Percentiles rank a stretch among this genome's conserved stretches.
Evolutionary conservation across 1,140 invertebrate species (phyloP).

Genomic region (Neoseiulus cucumeris): DNA sequence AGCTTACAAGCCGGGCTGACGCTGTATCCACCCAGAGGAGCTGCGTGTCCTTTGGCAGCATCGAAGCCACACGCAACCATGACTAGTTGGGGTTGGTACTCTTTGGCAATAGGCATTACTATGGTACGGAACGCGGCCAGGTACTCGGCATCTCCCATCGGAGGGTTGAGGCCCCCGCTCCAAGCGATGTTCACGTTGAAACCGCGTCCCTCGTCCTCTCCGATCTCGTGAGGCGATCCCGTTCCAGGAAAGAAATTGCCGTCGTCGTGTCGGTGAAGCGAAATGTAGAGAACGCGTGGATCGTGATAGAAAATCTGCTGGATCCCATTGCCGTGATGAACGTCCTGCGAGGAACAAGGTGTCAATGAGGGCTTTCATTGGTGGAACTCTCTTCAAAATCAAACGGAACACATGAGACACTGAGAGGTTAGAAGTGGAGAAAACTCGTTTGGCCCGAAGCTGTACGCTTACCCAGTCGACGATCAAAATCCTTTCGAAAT

Average conservation of each 20-base stretch:
- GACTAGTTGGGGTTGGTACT: constrained; percentile 82
- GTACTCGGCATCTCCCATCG: constrained; percentile 92
- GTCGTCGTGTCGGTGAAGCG: constrained; percentile 95
- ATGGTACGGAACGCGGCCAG: constrained; percentile 79
- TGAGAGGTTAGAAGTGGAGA: too few species aligned
- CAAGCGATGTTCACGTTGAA: constrained; percentile 94
- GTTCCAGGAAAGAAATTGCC: constrained; percentile 99
- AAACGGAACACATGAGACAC: too few species aligned
- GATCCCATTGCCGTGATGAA: constrained; percentile 97
- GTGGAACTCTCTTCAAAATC: too few species aligned
- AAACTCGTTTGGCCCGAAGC: too few species aligned
- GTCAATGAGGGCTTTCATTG: too few species aligned
- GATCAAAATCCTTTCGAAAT: constrained; percentile 73
- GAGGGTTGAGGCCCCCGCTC: constrained; percentile 69
- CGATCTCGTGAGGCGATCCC: constrained; percentile 61
- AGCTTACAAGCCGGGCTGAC: constrained; percentile 60
- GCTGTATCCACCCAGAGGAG: constrained; percentile 81
- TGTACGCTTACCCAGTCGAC: constrained; percentile 76
- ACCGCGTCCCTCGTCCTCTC: constrained; percentile 68
- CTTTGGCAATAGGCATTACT: constrained; percentile 75
- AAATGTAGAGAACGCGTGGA: constrained; percentile 79
- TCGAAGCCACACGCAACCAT: constrained; percentile 95
- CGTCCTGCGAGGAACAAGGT: constrained; percentile 49
- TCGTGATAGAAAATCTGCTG: constrained; percentile 97
- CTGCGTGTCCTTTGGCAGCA: constrained; percentile 77